Evolutionary conservation across 1,140 invertebrate species (phyloP).

Genomic region (Drosophila arizonae): DNA sequence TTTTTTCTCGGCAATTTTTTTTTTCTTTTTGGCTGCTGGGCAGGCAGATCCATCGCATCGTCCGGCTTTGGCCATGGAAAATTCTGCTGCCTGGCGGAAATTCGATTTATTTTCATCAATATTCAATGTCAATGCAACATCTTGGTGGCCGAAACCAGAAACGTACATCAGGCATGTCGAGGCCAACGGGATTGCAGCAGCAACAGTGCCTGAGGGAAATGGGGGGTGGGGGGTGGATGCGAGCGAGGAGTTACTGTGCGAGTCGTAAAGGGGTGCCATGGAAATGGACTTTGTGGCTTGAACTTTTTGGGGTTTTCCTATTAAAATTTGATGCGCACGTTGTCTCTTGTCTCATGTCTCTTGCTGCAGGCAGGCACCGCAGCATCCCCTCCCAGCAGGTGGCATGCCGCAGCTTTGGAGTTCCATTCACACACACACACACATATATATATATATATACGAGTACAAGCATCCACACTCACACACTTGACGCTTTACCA

Average conservation of each 20-base stretch:
- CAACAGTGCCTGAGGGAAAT: slow-evolving; percentile 22
- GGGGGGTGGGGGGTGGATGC: too few species aligned
- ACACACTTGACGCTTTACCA: slow-evolving; percentile 53
- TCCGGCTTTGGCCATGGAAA: slow-evolving; percentile 32
- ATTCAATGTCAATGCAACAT: slow-evolving; percentile 81
- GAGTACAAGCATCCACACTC: not conserved
- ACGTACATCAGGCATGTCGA: slow-evolving; percentile 69
- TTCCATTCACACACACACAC: not conserved
- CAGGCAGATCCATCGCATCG: slow-evolving; percentile 28
- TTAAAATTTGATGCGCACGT: slow-evolving; percentile 78
- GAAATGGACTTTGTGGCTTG: slow-evolving; percentile 79
- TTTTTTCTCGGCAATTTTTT: slow-evolving; percentile 11
- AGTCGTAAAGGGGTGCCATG: slow-evolving; percentile 30
- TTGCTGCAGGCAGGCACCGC: slow-evolving; percentile 9
- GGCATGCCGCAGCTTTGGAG: not conserved
- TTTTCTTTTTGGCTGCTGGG: slow-evolving; percentile 13
- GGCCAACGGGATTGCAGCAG: slow-evolving; percentile 26
- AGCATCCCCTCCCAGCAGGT: slow-evolving; percentile 19
- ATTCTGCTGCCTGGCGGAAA: slow-evolving; percentile 65
- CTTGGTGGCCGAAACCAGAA: slow-evolving; percentile 72
- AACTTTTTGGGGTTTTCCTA: slow-evolving; percentile 77
- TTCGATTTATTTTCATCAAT: slow-evolving; percentile 81
- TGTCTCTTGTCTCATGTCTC: slow-evolving; percentile 61
- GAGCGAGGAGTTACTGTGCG: slow-evolving; percentile 15
- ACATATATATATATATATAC: not conserved